phyloP scores from a whole-genome alignment of 1,140 invertebrate genomes.

The Liolophura sinensis region DNA sequence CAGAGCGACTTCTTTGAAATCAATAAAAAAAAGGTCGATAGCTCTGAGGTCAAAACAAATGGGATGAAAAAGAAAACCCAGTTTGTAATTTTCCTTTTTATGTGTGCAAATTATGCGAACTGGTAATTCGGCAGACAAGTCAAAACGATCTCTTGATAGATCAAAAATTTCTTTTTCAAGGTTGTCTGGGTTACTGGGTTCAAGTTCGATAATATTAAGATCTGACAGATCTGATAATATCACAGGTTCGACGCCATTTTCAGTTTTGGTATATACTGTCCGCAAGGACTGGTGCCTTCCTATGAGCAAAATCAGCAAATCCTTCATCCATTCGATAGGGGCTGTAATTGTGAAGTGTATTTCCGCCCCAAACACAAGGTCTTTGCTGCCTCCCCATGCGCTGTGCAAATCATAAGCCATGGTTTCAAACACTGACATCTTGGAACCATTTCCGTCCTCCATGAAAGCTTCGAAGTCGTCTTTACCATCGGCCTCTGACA shows the following conservation, averaged over 20 bases:
- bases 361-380: too few species aligned
- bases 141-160: constrained; percentile 14
- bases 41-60: constrained; percentile 18
- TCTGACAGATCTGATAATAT: not conserved
- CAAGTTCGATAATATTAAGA: not conserved
- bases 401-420: constrained; percentile 9
- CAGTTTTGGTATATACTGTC: constrained; percentile 7
- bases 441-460: not conserved
- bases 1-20: constrained; percentile 13
- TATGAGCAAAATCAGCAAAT: not conserved
- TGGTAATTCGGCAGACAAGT: constrained; percentile 14
- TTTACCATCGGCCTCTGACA: constrained; percentile 12
- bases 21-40: constrained; percentile 14
- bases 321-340: too few species aligned
- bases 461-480: not conserved
- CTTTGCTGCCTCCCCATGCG: not conserved
- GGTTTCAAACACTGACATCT: not conserved
- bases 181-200: not conserved
- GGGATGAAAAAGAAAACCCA: constrained; percentile 19
- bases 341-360: too few species aligned
- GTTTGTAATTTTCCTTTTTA: not conserved
- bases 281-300: not conserved
- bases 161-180: constrained; percentile 2
- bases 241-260: constrained; percentile 15
- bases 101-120: constrained; percentile 18